Percentiles rank a stretch among this genome's conserved stretches.
These are phyloP conservation scores for Dasyurus viverrinus DNA, from an alignment of 2,113 vertebrate genomes.

Conservation along the genomic window DNA sequence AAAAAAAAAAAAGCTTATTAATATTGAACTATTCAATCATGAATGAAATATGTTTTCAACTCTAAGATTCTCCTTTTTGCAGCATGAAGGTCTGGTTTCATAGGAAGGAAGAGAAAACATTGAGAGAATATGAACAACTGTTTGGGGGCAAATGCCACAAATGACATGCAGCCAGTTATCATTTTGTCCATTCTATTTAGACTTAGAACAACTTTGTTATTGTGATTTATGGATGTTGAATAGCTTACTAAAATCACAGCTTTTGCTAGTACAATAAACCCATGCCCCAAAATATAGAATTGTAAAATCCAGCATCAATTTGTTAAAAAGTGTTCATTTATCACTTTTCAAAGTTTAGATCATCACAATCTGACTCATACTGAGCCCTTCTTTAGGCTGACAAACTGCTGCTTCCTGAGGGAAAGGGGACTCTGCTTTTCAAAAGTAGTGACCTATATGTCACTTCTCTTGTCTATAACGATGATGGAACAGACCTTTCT, in stretches of 20 bases:
- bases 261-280: constrained; percentile 29
- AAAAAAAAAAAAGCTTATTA: neutral
- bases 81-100: neutral
- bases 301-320: neutral
- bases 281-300: neutral
- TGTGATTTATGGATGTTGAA: neutral
- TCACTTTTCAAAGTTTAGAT: constrained; percentile 31
- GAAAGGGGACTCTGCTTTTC: neutral
- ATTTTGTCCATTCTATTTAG: neutral
- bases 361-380: neutral
- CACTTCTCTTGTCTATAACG: neutral
- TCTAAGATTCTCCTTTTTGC: neutral
- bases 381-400: neutral
- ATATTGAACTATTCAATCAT: neutral
- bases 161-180: neutral
- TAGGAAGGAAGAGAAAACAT: neutral
- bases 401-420: neutral
- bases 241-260: neutral
- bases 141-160: neutral
- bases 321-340: neutral
- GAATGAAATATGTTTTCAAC: neutral
- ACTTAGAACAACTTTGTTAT: neutral
- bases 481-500: neutral
- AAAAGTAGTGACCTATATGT: neutral
- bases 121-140: constrained; percentile 11